Evolutionary conservation across 2,888 invertebrate species (phyloP).

Genomic region (Apoda limacodes): DNA sequence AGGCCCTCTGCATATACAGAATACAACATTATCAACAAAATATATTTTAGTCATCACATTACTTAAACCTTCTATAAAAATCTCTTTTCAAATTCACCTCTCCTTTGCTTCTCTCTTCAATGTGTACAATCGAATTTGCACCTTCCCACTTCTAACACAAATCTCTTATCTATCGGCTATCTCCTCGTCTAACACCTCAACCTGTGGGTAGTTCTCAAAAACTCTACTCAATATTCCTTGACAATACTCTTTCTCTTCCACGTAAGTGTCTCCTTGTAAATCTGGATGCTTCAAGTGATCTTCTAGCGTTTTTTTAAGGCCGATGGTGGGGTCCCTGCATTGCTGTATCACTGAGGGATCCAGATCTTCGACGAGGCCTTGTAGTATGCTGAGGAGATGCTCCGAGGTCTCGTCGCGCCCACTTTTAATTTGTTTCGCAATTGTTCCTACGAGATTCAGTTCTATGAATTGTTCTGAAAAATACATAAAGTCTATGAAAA

Average conservation of each 20-base stretch:
- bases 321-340: conserved; percentile 28
- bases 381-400: conserved; percentile 39
- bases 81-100: too few species aligned
- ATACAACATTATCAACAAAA: too few species aligned
- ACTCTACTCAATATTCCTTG: conserved; percentile 25
- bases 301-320: conserved; percentile 30
- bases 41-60: too few species aligned
- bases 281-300: conserved; percentile 32
- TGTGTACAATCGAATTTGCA: too few species aligned
- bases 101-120: too few species aligned
- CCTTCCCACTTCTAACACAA: too few species aligned
- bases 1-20: too few species aligned
- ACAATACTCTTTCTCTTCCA: conserved; percentile 43
- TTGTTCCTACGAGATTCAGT: conserved; percentile 30
- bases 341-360: conserved; percentile 29
- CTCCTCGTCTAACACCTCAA: conserved; percentile 23
- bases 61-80: too few species aligned
- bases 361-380: conserved; percentile 25
- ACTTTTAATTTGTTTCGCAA: conserved; percentile 29
- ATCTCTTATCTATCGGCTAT: conserved; percentile 37
- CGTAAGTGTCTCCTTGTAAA: conserved; percentile 27
- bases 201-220: conserved; percentile 20
- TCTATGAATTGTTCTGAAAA: conserved; percentile 42
- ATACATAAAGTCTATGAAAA: too few species aligned
- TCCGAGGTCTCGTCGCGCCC: conserved; percentile 37